Conservation (phyloP, 1,140 invertebrate species). For the Stegodyphus dumicola region DNA sequence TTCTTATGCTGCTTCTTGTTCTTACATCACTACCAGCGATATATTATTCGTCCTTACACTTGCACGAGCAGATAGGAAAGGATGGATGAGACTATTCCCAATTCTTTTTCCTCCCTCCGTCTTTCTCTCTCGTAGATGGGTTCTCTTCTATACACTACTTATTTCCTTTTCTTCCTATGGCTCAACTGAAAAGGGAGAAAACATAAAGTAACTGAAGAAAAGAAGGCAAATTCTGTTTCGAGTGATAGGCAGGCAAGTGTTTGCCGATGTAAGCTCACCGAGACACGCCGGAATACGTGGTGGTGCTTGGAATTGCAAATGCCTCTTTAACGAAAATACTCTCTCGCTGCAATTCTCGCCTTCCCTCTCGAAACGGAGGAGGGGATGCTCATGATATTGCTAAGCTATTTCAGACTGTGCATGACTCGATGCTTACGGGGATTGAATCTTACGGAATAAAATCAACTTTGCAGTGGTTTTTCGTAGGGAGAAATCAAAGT, state of each 20-base stretch:
- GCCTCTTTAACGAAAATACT: constrained; percentile 50
- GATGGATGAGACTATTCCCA: constrained; percentile 1
- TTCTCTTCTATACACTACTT: constrained; percentile 24
- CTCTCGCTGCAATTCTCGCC: constrained; percentile 4
- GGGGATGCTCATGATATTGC: constrained; percentile 16
- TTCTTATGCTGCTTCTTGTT: constrained; percentile 25
- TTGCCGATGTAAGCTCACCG: constrained; percentile 44
- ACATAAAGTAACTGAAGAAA: constrained; percentile 33
- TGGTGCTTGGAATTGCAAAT: constrained; percentile 58
- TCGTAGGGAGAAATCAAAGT: no score
- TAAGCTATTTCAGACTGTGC: constrained; percentile 9
- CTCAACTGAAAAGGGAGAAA: constrained; percentile 23
- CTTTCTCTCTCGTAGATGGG: constrained; percentile 10
- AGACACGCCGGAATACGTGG: background rate
- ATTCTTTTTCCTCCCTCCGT: background rate
- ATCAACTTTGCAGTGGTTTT: no score
- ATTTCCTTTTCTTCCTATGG: constrained; percentile 29
- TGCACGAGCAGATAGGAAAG: constrained; percentile 23
- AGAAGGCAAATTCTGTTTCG: constrained; percentile 35
- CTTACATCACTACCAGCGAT: constrained; percentile 37
- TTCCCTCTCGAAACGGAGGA: background rate
- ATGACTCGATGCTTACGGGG: no score
- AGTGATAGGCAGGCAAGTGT: constrained; percentile 60
- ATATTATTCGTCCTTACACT: constrained; percentile 57
- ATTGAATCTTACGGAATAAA: no score